Percentiles rank a stretch among this genome's conserved stretches.
Evolutionary conservation across 2,888 invertebrate genomes (phyloP).

Genomic region (Micoletzkya japonica): DNA sequence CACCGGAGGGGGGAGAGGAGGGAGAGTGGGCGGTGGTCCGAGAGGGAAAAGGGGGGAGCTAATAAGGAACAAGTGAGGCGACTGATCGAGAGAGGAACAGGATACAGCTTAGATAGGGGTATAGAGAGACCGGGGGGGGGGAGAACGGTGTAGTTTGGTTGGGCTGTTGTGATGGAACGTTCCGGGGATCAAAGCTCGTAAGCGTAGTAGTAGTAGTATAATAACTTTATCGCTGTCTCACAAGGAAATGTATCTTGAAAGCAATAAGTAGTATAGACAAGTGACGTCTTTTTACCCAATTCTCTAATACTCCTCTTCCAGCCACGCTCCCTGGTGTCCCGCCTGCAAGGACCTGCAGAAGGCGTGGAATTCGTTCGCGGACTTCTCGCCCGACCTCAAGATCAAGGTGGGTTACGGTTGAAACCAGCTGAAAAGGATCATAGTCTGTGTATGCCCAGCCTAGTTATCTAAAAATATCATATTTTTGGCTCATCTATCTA

Average conservation of each 20-base stretch:
- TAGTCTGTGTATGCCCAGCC: too few species aligned
- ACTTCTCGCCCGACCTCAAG: conserved; percentile 75
- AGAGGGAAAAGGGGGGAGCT: neutral
- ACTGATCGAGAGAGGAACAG: neutral
- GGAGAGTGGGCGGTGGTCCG: neutral
- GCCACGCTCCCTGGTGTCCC: conserved; percentile 98
- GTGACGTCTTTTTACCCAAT: too few species aligned
- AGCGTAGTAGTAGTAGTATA: too few species aligned
- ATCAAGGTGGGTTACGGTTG: conserved; percentile 71
- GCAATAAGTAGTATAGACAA: too few species aligned
- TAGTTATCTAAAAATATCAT: too few species aligned
- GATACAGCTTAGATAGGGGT: neutral
- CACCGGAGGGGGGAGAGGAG: neutral
- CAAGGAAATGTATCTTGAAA: too few species aligned
- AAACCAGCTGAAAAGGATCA: too few species aligned
- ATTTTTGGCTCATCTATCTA: too few species aligned
- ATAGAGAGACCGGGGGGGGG: neutral
- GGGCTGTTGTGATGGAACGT: neutral
- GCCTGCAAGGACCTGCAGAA: conserved; percentile 88
- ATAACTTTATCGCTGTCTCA: too few species aligned
- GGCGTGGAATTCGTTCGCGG: conserved; percentile 84
- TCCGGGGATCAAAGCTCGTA: too few species aligned
- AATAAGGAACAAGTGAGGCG: conserved; percentile 3
- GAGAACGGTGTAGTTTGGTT: neutral
- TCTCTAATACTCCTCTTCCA: conserved; percentile 67